Evolutionary conservation across 2,888 invertebrate species (phyloP).

Genomic region (Seira sanloemensis): DNA sequence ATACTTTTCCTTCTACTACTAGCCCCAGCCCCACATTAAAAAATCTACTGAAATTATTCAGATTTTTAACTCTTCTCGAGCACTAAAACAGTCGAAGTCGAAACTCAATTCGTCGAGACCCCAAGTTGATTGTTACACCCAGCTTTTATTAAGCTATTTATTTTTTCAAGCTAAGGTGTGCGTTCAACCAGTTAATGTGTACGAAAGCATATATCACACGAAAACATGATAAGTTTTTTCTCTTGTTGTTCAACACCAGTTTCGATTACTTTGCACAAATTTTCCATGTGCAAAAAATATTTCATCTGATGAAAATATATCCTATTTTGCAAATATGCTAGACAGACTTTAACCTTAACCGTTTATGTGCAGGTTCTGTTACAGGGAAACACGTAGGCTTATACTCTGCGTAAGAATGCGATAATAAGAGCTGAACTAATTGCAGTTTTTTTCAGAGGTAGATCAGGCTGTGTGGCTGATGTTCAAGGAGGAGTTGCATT

Average conservation of each 20-base stretch:
- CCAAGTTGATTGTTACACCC: background rate
- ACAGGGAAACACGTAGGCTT: slow-evolving; percentile 26
- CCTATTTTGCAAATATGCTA: background rate
- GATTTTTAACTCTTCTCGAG: no score
- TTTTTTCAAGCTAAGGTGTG: background rate
- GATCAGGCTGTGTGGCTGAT: slow-evolving; percentile 31
- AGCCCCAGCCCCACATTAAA: no score
- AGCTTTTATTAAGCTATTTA: background rate
- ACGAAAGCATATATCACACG: background rate
- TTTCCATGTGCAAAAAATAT: background rate
- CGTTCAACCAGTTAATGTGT: background rate
- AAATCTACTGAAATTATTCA: no score
- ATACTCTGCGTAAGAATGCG: background rate
- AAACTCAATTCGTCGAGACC: background rate
- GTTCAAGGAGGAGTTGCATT: slow-evolving; percentile 28
- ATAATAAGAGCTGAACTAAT: slow-evolving; percentile 67
- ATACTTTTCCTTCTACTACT: no score
- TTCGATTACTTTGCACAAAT: background rate
- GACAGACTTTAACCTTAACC: background rate
- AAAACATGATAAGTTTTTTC: background rate
- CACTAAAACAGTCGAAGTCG: no score
- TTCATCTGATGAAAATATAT: background rate
- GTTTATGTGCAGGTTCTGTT: slow-evolving; percentile 44
- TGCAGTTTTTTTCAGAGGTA: slow-evolving; percentile 28
- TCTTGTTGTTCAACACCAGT: no score